phyloP scores from a whole-genome alignment of 2,797 vertebrate genomes.

The Enteromius fasciolatus region DNA sequence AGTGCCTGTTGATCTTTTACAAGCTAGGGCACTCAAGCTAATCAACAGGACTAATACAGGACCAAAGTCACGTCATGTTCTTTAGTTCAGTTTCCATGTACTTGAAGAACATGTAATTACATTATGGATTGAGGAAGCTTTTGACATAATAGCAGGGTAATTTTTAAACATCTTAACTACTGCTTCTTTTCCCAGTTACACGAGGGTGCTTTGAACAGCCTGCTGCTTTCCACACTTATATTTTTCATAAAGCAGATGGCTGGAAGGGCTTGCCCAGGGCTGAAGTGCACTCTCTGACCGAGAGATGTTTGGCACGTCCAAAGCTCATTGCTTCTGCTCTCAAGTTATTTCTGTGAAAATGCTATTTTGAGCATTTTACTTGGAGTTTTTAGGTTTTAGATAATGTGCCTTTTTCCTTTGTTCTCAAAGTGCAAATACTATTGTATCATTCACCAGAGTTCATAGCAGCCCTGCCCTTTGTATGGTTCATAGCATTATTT shows the following conservation, averaged over 20 bases:
- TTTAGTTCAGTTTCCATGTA: conserved; percentile 17
- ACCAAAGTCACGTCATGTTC: conserved; percentile 9
- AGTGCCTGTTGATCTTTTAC: not conserved
- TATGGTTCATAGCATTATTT: not conserved
- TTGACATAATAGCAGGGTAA: conserved; percentile 38
- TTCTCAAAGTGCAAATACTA: not conserved
- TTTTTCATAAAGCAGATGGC: conserved; percentile 36
- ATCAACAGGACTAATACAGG: not conserved
- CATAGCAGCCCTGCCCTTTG: not conserved
- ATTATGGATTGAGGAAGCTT: conserved; percentile 30
- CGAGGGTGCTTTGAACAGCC: not conserved
- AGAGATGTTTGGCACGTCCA: conserved; percentile 27
- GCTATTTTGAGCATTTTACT: conserved; percentile 26
- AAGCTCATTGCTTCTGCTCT: conserved; percentile 3
- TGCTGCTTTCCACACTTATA: conserved; percentile 12
- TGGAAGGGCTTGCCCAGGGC: conserved; percentile 22
- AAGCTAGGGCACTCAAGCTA: not conserved
- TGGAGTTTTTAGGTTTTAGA: conserved; percentile 3
- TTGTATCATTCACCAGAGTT: not conserved
- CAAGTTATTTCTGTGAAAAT: conserved; percentile 10
- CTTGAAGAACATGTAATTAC: conserved; percentile 18
- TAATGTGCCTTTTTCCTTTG: not conserved
- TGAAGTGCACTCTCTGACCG: conserved; percentile 18
- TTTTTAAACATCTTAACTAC: conserved; percentile 37
- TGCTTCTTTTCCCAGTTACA: conserved; percentile 11